Conservation (phyloP, 2,888 invertebrate genomes). For the Caenorhabditis becei region DNA sequence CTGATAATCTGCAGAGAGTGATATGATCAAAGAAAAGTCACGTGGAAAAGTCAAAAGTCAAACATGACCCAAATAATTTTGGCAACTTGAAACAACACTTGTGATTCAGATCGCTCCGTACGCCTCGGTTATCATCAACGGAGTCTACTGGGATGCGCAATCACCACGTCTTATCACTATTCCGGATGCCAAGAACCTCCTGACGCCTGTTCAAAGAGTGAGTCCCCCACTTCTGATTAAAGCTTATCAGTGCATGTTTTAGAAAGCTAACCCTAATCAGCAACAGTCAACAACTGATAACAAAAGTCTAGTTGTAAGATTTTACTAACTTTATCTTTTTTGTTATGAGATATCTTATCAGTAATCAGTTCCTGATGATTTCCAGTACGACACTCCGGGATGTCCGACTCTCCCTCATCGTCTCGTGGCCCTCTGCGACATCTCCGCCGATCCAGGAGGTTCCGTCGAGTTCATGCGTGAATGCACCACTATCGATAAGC, state of each 20-base stretch:
- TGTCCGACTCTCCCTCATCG: slow-evolving; percentile 79
- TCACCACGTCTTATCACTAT: slow-evolving; percentile 96
- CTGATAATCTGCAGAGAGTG: background rate
- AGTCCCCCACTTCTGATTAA: background rate
- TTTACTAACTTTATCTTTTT: slow-evolving; percentile 9
- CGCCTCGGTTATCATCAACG: slow-evolving; percentile 96
- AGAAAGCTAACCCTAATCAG: slow-evolving; percentile 29
- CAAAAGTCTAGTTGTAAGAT: no score
- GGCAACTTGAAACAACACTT: background rate
- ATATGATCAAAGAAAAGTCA: background rate
- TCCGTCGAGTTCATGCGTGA: slow-evolving; percentile 99
- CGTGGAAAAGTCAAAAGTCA: background rate
- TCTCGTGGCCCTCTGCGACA: slow-evolving; percentile 94
- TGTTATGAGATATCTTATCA: no score
- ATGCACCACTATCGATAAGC: slow-evolving; percentile 99
- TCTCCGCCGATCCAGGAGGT: slow-evolving; percentile 98
- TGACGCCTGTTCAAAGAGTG: slow-evolving; percentile 86
- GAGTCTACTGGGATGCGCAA: slow-evolving; percentile 98
- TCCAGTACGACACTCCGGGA: slow-evolving; percentile 73
- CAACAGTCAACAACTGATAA: background rate
- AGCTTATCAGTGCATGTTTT: background rate
- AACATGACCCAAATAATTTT: background rate
- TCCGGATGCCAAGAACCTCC: slow-evolving; percentile 95
- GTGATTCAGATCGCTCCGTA: slow-evolving; percentile 91
- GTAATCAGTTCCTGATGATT: slow-evolving; percentile 16